Conservation (phyloP, 2,888 invertebrate species). For the Callinectes sapidus region DNA sequence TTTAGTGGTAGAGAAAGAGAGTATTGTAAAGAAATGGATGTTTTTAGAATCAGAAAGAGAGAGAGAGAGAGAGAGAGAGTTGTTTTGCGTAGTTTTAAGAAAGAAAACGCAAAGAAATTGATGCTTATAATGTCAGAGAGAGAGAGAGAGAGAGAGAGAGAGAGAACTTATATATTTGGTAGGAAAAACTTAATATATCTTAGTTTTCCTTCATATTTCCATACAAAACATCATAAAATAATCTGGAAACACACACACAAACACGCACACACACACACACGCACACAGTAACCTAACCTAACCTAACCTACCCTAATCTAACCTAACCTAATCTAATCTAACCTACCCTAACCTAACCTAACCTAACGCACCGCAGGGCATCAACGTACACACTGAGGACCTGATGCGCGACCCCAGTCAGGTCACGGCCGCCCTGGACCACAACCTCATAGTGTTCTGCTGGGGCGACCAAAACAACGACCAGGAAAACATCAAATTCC, state of each 20-base stretch:
- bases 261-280: too few relatives aligned
- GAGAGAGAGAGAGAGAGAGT: too few relatives aligned
- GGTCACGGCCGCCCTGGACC: constrained; percentile 86
- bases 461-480: constrained; percentile 98
- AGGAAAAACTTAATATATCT: too few relatives aligned
- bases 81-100: too few relatives aligned
- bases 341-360: constrained; percentile 27
- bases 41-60: too few relatives aligned
- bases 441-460: constrained; percentile 92
- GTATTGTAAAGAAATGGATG: too few relatives aligned
- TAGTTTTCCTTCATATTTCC: too few relatives aligned
- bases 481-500: constrained; percentile 87
- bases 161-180: background rate
- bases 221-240: too few relatives aligned
- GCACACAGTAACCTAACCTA: constrained; percentile 10
- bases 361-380: constrained; percentile 79
- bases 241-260: too few relatives aligned
- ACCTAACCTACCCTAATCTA: constrained; percentile 27
- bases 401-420: constrained; percentile 88
- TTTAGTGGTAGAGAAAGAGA: too few relatives aligned
- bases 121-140: background rate
- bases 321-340: background rate
- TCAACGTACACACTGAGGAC: constrained; percentile 95
- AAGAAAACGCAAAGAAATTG: too few relatives aligned
- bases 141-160: background rate